phyloP scores from a whole-genome alignment of 2,797 vertebrate genomes.

The Acestrorhynchus altus region DNA sequence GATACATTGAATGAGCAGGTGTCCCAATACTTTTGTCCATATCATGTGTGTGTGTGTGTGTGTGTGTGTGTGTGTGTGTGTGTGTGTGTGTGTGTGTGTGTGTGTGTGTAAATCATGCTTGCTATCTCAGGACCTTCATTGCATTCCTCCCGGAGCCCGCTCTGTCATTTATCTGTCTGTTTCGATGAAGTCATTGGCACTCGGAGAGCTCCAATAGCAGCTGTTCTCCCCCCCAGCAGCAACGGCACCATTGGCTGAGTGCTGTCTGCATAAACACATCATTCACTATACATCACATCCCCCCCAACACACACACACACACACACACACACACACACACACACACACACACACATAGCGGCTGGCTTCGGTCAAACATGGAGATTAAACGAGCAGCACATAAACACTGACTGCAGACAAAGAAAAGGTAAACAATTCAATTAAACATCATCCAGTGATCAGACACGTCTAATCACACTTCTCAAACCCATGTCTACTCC shows the following conservation, averaged over 20 bases:
- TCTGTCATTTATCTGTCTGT: conserved; percentile 58
- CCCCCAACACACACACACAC: conserved; percentile 5
- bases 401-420: no score
- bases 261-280: conserved; percentile 35
- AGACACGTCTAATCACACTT: no score
- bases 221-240: background rate
- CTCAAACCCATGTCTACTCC: no score
- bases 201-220: background rate
- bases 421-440: no score
- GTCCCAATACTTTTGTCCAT: no score
- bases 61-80: background rate
- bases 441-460: no score
- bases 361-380: no score
- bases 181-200: conserved; percentile 39
- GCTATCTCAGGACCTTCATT: conserved; percentile 21
- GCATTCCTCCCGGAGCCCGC: conserved; percentile 54
- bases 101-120: conserved; percentile 30
- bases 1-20: no score
- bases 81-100: background rate
- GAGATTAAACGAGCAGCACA: no score
- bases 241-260: conserved; percentile 20
- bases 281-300: background rate
- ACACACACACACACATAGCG: background rate
- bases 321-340: background rate
- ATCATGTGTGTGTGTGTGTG: background rate